Base-by-base conservation (phyloP, 2,113 vertebrate genomes). In the Hemibates koningsi region DNA sequence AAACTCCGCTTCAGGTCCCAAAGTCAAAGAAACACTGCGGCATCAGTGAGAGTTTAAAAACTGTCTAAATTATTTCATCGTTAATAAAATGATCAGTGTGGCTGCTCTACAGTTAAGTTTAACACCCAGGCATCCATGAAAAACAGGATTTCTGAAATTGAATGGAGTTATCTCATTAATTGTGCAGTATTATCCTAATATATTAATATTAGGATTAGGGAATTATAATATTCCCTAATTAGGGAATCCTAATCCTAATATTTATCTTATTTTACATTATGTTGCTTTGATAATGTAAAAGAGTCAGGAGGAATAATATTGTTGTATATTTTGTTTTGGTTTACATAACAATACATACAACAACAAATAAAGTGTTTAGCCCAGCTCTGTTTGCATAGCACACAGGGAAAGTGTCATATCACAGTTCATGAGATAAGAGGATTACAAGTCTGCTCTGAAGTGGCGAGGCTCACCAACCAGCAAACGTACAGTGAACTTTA, bases 391-490 rank as follows among this genome's bases (percentile, higher is more conserved):
- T 43, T 9, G n/a, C 7, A 6, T 1, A 71, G 12, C 36, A 21
- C n/a, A 0, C 12, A 41, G 63, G 0, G 2, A 6, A 38, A 14
- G 63, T 43, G 5, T 71, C n/a, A 63, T 68, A 71, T 71, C n/a
- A 24, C 36, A 71, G 29, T 66, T 88, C 32, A 19, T 81, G 80
- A 85, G 68, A 83, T 45, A 24, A 80, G 24, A 59, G 9, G 11
- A 87, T 16, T 3, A 61, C 21, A 24, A 17, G 5, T 27, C 11
- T 43, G 3, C 80, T 84, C 54, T 91, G 84, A 89, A 86, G 86
- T 89, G 87, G 87, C 86, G 13, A 82, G 9, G 11, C 83, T 45
- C 24, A 71, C 19, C 12, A 56, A 32, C 63, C n/a, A 71, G 16
- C 41, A 1, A 7, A 24, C 38, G 5, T 16, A 71, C 27, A 59